These are phyloP conservation scores for Lithophane semibrunnea DNA, from an alignment of 2,888 invertebrate species.

Conservation along the genomic window DNA sequence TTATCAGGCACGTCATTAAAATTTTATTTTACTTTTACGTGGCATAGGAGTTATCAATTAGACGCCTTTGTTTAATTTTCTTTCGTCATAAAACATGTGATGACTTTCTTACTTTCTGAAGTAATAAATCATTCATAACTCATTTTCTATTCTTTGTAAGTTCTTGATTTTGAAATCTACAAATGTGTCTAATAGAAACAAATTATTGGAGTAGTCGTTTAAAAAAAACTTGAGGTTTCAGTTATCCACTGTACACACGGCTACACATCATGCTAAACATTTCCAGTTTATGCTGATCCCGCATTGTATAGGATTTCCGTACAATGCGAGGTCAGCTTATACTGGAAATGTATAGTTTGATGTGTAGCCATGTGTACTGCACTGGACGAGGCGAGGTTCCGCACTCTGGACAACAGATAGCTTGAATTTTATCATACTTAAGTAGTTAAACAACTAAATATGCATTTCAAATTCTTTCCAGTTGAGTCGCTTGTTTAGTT, in stretches of 20 bases:
- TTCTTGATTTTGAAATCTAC: neutral
- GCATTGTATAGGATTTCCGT: too few species aligned
- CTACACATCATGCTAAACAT: too few species aligned
- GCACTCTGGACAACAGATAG: neutral
- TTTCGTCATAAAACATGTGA: neutral
- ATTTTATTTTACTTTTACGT: slow-evolving; percentile 35
- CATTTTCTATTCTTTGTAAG: neutral
- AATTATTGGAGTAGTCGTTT: neutral
- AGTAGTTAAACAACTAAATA: neutral
- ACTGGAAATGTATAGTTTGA: too few species aligned
- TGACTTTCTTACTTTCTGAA: neutral
- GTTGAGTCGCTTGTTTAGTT: neutral
- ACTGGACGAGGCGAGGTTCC: neutral
- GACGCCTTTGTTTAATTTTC: neutral
- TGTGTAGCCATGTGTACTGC: neutral
- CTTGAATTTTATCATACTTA: neutral
- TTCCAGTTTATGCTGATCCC: too few species aligned
- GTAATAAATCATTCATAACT: neutral
- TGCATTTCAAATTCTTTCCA: neutral
- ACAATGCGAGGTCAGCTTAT: too few species aligned
- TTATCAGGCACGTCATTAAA: slow-evolving; percentile 51
- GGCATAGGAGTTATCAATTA: slow-evolving; percentile 43
- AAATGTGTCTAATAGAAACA: neutral
- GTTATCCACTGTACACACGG: neutral
- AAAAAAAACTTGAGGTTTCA: neutral